These are phyloP conservation scores for Aplysia californica DNA, from an alignment of 1,140 invertebrate genomes.

Conservation along the genomic window DNA sequence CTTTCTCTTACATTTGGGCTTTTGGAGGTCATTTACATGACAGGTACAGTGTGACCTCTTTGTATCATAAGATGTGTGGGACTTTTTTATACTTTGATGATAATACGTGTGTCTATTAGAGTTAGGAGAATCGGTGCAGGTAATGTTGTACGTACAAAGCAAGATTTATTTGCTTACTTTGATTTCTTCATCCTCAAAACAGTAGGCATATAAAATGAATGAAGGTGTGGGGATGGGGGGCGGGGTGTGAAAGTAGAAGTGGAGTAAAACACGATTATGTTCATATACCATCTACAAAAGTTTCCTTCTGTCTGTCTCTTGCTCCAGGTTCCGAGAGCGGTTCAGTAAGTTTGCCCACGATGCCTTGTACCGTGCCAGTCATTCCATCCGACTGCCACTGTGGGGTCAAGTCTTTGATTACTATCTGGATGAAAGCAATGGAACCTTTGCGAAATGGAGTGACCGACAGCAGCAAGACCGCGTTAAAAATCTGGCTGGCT, in stretches of 20 bases:
- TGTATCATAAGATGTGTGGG: too few species aligned
- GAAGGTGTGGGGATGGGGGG: too few species aligned
- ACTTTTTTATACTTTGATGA: too few species aligned
- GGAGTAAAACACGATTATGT: too few species aligned
- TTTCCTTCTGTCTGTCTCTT: neutral
- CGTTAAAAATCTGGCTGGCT: constrained; percentile 46
- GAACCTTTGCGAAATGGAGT: constrained; percentile 55
- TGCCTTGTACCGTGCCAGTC: constrained; percentile 51
- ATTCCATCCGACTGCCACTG: constrained; percentile 55
- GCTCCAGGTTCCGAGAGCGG: constrained; percentile 49
- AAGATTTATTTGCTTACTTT: too few species aligned
- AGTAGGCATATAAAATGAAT: too few species aligned
- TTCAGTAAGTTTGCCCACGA: constrained; percentile 64
- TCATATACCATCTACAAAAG: too few species aligned
- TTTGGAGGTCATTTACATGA: constrained; percentile 66
- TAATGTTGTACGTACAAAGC: too few species aligned
- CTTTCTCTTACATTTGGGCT: constrained; percentile 63
- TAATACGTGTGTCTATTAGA: too few species aligned
- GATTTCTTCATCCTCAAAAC: too few species aligned
- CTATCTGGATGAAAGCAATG: constrained; percentile 52
- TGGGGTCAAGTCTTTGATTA: constrained; percentile 61
- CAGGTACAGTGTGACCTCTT: constrained; percentile 53
- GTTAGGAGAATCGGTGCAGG: too few species aligned
- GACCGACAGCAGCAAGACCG: constrained; percentile 50
- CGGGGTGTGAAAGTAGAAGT: too few species aligned